Base-by-base conservation (phyloP, 2,888 invertebrate genomes). In the Aromia moschata region DNA sequence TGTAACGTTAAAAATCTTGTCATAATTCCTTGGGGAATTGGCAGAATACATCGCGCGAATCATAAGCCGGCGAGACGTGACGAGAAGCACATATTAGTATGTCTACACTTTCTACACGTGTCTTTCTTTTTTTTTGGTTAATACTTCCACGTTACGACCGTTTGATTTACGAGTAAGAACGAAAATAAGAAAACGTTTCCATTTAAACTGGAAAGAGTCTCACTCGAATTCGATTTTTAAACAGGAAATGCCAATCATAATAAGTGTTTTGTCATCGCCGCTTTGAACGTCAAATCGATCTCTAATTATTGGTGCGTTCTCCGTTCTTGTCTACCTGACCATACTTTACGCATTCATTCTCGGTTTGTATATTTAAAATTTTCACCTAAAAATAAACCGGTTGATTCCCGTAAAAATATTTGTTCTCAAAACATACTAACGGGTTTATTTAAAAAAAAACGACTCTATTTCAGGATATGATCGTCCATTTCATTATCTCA, bases 341-440 rank as follows among this genome's bases (percentile, higher is more conserved):
- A 16, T 31, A 31, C 15, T 12, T 45, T 45, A 31, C 11, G 12
- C 31, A 25, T 18, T 17, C 15, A 47, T 18, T 17, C 47, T 47
- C 31, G 17, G 36, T 36, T 47, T 45, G 15, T 15, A 25, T 33
- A 33, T 17, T 31, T 25, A 25, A 45, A 31, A 33, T 47, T 33
- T 11, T 33, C 15, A 1, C 4, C 47, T 33, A 33, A 47, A 36
- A 47, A 43, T 43, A 43, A 11, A 4, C 17, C 17, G 31, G 18
- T 17, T 15, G 10, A 46, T 36, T 47, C 33, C 16, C 18, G 16
- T 18, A 31, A 33, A 16, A 47, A 47, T 47, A 47, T 47, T 47
- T 47, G 36, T 18, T 36, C 3, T 33, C 17, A 18, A 47, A 47
- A 36, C 16, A 47, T 47, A 11, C 36, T 47, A 47, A 33, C 18